Conservation (phyloP, 1,140 invertebrate species). For the Drosophila subpulchrella region DNA sequence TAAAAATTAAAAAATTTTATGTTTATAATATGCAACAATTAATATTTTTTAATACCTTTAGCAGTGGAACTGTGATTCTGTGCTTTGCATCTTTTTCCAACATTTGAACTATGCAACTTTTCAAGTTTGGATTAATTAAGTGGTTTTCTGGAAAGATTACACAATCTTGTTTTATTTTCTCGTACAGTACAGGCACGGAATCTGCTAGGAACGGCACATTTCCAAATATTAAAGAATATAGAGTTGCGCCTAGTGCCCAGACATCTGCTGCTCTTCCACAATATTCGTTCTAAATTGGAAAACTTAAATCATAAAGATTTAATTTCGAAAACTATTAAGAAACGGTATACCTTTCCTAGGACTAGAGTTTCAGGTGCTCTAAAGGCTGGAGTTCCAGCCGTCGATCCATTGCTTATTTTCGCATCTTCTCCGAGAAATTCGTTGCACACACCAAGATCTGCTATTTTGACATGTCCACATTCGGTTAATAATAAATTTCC, state of each 20-base stretch:
- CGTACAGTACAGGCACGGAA: slow-evolving; percentile 90
- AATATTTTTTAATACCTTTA: slow-evolving; percentile 87
- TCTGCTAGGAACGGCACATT: slow-evolving; percentile 94
- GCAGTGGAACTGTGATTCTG: slow-evolving; percentile 91
- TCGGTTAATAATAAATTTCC: slow-evolving; percentile 97
- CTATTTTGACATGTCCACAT: slow-evolving; percentile 94
- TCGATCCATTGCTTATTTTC: slow-evolving; percentile 91
- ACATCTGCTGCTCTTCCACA: slow-evolving; percentile 92
- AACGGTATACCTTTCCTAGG: slow-evolving; percentile 87
- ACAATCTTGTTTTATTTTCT: slow-evolving; percentile 91
- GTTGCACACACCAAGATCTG: slow-evolving; percentile 98
- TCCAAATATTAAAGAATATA: slow-evolving; percentile 95
- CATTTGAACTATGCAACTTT: slow-evolving; percentile 92
- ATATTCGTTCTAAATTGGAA: slow-evolving; percentile 60
- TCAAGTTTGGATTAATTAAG: slow-evolving; percentile 88
- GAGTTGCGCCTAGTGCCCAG: slow-evolving; percentile 97
- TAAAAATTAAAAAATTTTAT: slow-evolving; percentile 77
- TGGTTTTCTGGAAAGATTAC: slow-evolving; percentile 88
- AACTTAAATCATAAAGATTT: not conserved
- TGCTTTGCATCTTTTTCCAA: slow-evolving; percentile 93
- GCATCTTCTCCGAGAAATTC: slow-evolving; percentile 96
- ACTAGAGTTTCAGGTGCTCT: slow-evolving; percentile 95
- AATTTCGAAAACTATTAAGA: not conserved
- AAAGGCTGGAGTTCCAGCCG: slow-evolving; percentile 98
- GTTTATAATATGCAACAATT: not conserved